phyloP scores from a whole-genome alignment of 53 echinoderm and acorn worm genomes.

The Temnopleurus reevesii region DNA sequence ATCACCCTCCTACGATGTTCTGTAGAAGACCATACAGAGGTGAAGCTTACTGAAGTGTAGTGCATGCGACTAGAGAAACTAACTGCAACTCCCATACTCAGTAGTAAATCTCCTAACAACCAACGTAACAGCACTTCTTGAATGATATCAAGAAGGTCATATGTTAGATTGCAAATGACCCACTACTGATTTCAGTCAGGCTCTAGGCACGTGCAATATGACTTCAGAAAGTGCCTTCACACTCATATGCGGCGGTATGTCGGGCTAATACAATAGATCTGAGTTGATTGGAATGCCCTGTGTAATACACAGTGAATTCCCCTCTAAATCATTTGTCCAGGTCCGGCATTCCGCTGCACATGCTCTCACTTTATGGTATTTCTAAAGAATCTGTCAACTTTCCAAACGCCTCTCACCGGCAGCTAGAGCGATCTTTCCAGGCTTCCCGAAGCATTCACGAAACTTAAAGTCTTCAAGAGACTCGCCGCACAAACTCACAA shows the following conservation, averaged over 20 bases:
- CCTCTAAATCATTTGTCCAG: too few relatives aligned
- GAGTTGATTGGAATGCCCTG: too few relatives aligned
- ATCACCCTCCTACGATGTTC: background rate
- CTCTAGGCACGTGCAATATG: background rate
- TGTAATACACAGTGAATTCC: too few relatives aligned
- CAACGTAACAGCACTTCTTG: background rate
- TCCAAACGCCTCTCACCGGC: background rate
- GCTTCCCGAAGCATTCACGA: background rate
- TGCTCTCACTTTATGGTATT: too few relatives aligned
- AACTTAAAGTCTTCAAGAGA: background rate
- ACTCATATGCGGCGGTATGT: background rate
- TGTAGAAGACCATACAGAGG: background rate
- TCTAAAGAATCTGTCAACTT: background rate
- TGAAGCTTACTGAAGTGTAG: background rate
- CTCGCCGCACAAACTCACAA: background rate
- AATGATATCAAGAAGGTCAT: background rate
- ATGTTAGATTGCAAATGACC: background rate
- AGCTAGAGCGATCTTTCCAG: slow-evolving; percentile 1
- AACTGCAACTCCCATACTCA: slow-evolving; percentile 6
- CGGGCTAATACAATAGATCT: too few relatives aligned
- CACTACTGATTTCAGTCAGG: background rate
- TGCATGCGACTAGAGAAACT: background rate
- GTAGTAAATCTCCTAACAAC: background rate
- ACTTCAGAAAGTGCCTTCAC: background rate
- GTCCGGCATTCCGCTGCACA: too few relatives aligned